Evolutionary conservation across 2,888 invertebrate genomes (phyloP), one percentile per base, ranked within the genome.

Genomic region (Drosophila mimetica): DNA sequence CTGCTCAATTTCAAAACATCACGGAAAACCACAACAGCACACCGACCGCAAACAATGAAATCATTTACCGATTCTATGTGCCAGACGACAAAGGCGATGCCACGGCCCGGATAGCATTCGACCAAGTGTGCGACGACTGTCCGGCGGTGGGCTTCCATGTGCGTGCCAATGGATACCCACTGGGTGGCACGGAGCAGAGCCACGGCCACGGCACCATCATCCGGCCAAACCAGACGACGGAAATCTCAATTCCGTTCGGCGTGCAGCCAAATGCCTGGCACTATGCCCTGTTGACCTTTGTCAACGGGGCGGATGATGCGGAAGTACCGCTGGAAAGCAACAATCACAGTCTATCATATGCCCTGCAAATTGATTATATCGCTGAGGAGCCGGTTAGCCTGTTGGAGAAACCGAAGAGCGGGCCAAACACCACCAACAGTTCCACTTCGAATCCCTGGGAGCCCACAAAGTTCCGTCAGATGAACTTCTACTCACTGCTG

Each of bases 181-280:
- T 37, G 48, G 57, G 36, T 16, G 92, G 93, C 1, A 90, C 92
- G 20, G 83, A 89, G 58, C 91, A 92, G n/a, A 91, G 92, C 73
- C 92, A 92, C 79, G 84, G 93, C 7, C 81, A 93, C 63, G 91
- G 92, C 28, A 93, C 93, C 60, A 89, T 92, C 34, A 93, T 94
- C 71, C 91, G 93, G 70, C 92, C 93, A 5, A 92, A 91, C 86
- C 83, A 91, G 77, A 91, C 89, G 2, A 92, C 89, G 54, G 90
- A 92, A 65, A 85, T 90, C 39, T 92, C 91, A 58, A 91, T 94
- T 8, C 83, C 89, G 47, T 94, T 94, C 85, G 90, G 92, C 71
- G 93, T 94, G 0, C 92, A 93, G 66, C 93, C 94, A 14, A 93
- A 91, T 71, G 89, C 93, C 4, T 94, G 94, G 94, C 94, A 95